A percentile compares a stretch with the other conserved stretches of the same genome.
phyloP scores from a whole-genome alignment of 2,888 invertebrate genomes.

The Drosophila infuscata region DNA sequence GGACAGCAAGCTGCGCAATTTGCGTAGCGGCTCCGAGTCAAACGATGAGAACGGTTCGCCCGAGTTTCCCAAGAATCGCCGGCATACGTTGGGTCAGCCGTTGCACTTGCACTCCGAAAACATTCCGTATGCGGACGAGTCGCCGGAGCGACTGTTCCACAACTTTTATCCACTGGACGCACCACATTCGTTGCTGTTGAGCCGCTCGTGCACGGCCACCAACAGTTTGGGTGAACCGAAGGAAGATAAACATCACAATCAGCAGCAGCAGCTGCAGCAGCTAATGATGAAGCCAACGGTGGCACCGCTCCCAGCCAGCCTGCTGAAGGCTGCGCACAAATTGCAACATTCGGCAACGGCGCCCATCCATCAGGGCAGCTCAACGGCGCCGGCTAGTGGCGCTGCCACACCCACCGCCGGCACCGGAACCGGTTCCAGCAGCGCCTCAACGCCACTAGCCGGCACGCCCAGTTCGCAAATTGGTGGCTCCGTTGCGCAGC shows the following conservation, averaged over 20 bases:
- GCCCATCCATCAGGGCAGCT: conserved; percentile 74
- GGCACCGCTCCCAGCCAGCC: conserved; percentile 54
- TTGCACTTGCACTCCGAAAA: conserved; percentile 86
- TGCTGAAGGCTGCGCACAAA: conserved; percentile 73
- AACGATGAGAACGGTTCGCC: conserved; percentile 86
- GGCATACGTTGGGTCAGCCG: conserved; percentile 83
- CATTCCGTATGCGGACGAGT: conserved; percentile 90
- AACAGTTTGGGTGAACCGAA: conserved; percentile 61
- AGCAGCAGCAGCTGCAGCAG: conserved; percentile 39
- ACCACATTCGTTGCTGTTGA: conserved; percentile 73
- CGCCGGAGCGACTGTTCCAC: conserved; percentile 86
- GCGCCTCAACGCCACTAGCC: conserved; percentile 41
- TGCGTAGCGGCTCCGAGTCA: conserved; percentile 89
- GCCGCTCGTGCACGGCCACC: conserved; percentile 78
- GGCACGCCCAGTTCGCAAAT: conserved; percentile 47
- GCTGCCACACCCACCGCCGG: conserved; percentile 76
- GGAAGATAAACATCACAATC: conserved; percentile 39
- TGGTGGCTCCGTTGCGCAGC: conserved; percentile 20
- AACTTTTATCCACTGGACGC: conserved; percentile 77
- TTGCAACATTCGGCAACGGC: conserved; percentile 82
- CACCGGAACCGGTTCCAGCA: conserved; percentile 41
- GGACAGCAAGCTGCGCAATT: conserved; percentile 92
- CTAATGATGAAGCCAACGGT: conserved; percentile 46
- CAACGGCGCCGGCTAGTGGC: conserved; percentile 71
- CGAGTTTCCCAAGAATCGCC: conserved; percentile 82